Percentiles rank a stretch among this genome's conserved stretches.
phyloP scores from a whole-genome alignment of 1,140 invertebrate genomes.

The Apis laboriosa region DNA sequence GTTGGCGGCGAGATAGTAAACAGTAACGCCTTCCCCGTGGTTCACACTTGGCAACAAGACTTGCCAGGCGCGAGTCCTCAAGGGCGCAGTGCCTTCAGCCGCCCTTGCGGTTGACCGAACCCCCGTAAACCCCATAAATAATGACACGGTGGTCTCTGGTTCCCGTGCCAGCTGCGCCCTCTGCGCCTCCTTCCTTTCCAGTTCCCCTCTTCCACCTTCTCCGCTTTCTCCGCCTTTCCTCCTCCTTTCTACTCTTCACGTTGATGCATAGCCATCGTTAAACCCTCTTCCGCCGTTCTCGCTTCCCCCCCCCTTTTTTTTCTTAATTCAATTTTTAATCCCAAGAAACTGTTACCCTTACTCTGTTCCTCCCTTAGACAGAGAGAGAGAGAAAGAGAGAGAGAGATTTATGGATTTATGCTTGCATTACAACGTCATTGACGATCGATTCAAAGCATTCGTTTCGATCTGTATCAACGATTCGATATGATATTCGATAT shows the following conservation, averaged over 20 bases:
- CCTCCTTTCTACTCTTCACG: neutral
- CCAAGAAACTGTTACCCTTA: neutral
- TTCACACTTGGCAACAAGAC: slow-evolving; percentile 65
- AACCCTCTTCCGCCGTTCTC: neutral
- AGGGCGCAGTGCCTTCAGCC: slow-evolving; percentile 54
- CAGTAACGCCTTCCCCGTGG: slow-evolving; percentile 60
- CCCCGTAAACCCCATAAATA: slow-evolving; percentile 68
- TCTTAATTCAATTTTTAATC: too few relatives aligned
- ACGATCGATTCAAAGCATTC: too few relatives aligned
- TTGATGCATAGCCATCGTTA: neutral
- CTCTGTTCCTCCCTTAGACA: too few relatives aligned
- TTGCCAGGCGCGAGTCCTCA: slow-evolving; percentile 48
- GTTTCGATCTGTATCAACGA: too few relatives aligned
- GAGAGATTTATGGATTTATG: too few relatives aligned
- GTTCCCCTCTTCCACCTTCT: slow-evolving; percentile 54
- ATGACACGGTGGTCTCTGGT: slow-evolving; percentile 52
- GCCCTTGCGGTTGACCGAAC: slow-evolving; percentile 65
- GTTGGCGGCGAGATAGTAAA: slow-evolving; percentile 64
- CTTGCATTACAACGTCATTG: too few relatives aligned
- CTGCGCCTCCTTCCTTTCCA: slow-evolving; percentile 33
- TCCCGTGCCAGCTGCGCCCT: slow-evolving; percentile 58
- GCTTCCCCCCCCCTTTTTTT: neutral
- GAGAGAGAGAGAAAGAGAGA: too few relatives aligned
- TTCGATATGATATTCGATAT: neutral
- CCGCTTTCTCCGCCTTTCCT: slow-evolving; percentile 31